phyloP scores from a whole-genome alignment of 2,113 vertebrate species.

The Gymnobelideus leadbeateri region DNA sequence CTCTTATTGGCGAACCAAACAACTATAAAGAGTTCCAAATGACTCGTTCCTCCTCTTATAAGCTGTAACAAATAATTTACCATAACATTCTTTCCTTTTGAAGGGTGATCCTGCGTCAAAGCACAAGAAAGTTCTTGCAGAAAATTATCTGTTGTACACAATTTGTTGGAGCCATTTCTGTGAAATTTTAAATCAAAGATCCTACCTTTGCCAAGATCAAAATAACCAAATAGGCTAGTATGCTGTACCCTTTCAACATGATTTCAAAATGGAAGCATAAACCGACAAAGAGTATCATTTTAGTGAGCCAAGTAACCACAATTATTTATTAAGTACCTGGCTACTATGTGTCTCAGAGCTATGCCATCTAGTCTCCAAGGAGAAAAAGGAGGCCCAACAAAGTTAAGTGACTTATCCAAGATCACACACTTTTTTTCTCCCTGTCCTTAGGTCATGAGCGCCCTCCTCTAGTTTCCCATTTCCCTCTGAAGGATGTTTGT shows the following conservation, averaged over 20 bases:
- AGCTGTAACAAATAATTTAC: neutral
- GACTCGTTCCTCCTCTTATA: neutral
- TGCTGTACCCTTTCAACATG: neutral
- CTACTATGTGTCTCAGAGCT: neutral
- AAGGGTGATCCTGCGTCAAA: neutral
- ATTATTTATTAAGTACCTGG: neutral
- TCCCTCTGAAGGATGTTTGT: neutral
- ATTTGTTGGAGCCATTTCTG: neutral
- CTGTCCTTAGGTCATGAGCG: neutral
- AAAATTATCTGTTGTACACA: neutral
- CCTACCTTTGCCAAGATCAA: neutral
- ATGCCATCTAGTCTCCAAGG: neutral
- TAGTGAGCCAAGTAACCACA: neutral
- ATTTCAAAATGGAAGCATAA: neutral
- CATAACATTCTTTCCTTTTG: neutral
- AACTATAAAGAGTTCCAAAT: neutral
- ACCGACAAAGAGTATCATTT: neutral
- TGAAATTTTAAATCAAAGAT: neutral
- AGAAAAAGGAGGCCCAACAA: neutral
- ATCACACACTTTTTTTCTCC: neutral
- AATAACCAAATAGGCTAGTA: neutral
- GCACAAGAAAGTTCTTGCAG: neutral
- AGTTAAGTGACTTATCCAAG: neutral
- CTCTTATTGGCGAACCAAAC: neutral
- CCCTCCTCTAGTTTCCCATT: neutral